phyloP scores from a whole-genome alignment of 2,113 vertebrate species.

The rabbit (Oryctolagus cuniculus) region mOryCun1.1 NC_091436.1:34050501-34051000 shows the following conservation, averaged over 20 bases:
- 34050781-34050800: too few relatives aligned
- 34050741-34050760: too few relatives aligned
- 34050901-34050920: too few relatives aligned
- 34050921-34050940: neutral
- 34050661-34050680: neutral
- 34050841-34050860: too few relatives aligned
- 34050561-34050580: neutral
- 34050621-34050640: neutral
- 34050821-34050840: too few relatives aligned
- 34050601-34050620: neutral
- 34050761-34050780: too few relatives aligned
- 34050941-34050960: neutral
- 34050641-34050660: neutral
- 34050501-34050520: constrained; percentile 67
- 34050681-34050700: neutral
- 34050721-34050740: too few relatives aligned
- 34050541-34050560: constrained; percentile 49
- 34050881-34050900: too few relatives aligned
- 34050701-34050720: too few relatives aligned
- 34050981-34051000: constrained; percentile 6
- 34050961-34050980: neutral
- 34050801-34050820: too few relatives aligned
- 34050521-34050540: constrained; percentile 54
- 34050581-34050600: neutral
- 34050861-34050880: too few relatives aligned